phyloP scores from a whole-genome alignment of 2,888 invertebrate genomes.

The Tenthredo amoena region DNA sequence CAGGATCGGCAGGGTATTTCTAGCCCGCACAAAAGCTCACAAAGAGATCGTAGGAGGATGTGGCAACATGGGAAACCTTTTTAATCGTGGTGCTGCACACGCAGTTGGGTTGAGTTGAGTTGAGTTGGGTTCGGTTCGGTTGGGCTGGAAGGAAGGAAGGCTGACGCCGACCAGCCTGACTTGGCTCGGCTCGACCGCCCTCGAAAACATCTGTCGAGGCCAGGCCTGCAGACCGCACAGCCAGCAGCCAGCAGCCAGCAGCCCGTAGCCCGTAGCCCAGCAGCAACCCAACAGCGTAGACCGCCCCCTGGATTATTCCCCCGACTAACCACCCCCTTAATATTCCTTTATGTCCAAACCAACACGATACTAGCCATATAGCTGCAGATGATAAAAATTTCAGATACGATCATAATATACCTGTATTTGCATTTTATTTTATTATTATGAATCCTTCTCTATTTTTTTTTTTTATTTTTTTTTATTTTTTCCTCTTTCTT shows the following conservation, averaged over 20 bases:
- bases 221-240: background rate
- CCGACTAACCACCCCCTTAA: background rate
- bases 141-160: conserved; percentile 10
- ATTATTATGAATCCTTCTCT: background rate
- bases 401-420: background rate
- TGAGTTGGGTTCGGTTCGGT: background rate
- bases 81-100: conserved; percentile 39
- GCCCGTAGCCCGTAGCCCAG: background rate
- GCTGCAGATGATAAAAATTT: background rate
- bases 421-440: too few species aligned
- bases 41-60: conserved; percentile 53
- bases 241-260: background rate
- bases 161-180: background rate
- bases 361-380: background rate
- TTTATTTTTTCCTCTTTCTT: background rate
- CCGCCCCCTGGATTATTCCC: background rate
- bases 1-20: background rate
- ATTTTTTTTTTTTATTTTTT: background rate
- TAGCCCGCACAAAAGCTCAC: background rate
- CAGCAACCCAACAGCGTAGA: background rate
- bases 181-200: conserved; percentile 4
- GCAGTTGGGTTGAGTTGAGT: background rate
- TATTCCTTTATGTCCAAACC: background rate
- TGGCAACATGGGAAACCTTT: conserved; percentile 65
- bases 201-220: conserved; percentile 51